phyloP scores from a whole-genome alignment of 2,888 invertebrate genomes.

The Scaptomyza reducta region DNA sequence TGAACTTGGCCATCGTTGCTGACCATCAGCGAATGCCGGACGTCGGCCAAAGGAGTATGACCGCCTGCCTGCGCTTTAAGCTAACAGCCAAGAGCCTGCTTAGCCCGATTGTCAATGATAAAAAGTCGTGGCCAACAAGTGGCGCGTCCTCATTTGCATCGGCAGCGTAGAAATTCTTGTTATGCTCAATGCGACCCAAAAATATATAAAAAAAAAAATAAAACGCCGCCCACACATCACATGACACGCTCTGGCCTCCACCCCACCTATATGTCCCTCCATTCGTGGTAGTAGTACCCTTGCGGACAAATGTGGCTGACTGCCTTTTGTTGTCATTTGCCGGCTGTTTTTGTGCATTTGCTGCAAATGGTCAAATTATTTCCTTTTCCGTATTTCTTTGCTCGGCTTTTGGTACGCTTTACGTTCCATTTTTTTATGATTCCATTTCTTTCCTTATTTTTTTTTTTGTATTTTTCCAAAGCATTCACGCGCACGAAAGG shows the following conservation, averaged over 20 bases:
- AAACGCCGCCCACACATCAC: conserved; percentile 63
- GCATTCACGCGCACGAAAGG: conserved; percentile 82
- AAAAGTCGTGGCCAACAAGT: conserved; percentile 76
- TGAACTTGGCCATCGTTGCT: conserved; percentile 74
- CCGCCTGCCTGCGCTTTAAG: conserved; percentile 43
- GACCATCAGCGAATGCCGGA: conserved; percentile 70
- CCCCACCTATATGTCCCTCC: not conserved
- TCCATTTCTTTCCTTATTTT: conserved; percentile 50
- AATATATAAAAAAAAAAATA: conserved; percentile 3
- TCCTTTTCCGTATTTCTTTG: conserved; percentile 75
- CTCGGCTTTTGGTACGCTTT: conserved; percentile 51
- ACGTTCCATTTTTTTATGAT: conserved; percentile 43
- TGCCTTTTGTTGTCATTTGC: conserved; percentile 67
- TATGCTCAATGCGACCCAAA: conserved; percentile 57
- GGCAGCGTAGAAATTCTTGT: conserved; percentile 62
- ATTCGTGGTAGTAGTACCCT: conserved; percentile 10
- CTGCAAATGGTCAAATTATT: conserved; percentile 78
- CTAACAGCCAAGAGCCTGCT: conserved; percentile 20
- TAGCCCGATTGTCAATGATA: conserved; percentile 71
- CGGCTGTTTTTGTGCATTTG: conserved; percentile 62
- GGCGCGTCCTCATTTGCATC: conserved; percentile 75
- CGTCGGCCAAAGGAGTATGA: conserved; percentile 50
- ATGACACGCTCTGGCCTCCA: conserved; percentile 34
- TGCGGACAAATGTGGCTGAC: conserved; percentile 56
- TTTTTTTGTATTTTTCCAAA: conserved; percentile 59